Conservation (phyloP, 1,140 invertebrate genomes). For the Delia radicum region DNA sequence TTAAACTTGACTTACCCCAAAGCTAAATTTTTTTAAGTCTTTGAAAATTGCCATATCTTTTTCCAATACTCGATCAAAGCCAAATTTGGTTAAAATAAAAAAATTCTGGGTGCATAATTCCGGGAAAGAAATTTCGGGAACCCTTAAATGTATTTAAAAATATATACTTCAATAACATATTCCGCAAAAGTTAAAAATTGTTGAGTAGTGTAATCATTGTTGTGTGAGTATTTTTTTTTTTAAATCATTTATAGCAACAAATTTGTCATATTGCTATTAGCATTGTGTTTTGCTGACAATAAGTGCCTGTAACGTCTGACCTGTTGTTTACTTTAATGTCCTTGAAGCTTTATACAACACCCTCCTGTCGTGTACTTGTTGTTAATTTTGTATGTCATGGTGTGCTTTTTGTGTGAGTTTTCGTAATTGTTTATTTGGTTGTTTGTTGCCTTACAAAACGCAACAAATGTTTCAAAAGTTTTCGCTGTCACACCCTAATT, state of each 20-base stretch:
- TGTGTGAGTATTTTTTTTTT: not conserved
- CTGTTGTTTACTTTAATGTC: not conserved
- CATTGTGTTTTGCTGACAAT: not conserved
- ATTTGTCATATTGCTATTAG: not conserved
- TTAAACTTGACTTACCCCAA: too few species aligned
- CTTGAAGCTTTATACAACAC: not conserved
- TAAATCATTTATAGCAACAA: not conserved
- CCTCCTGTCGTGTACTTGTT: not conserved
- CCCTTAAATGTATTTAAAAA: too few species aligned
- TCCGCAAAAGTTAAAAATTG: too few species aligned
- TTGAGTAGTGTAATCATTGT: not conserved
- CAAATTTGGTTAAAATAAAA: too few species aligned
- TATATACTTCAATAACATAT: too few species aligned
- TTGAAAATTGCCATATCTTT: too few species aligned
- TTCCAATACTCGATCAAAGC: too few species aligned
- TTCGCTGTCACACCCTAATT: not conserved
- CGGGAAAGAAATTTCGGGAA: too few species aligned
- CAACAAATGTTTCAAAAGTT: not conserved
- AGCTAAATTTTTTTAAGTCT: too few species aligned
- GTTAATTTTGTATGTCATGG: not conserved
- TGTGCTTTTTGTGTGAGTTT: not conserved
- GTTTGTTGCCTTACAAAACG: not conserved
- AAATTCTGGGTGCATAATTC: too few species aligned
- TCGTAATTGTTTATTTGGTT: not conserved
- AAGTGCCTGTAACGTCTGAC: not conserved